Percentiles rank a stretch among this genome's conserved stretches.
These are phyloP conservation scores for Podiceps cristatus DNA, from an alignment of 2,113 vertebrate species.

Conservation along the genomic window DNA sequence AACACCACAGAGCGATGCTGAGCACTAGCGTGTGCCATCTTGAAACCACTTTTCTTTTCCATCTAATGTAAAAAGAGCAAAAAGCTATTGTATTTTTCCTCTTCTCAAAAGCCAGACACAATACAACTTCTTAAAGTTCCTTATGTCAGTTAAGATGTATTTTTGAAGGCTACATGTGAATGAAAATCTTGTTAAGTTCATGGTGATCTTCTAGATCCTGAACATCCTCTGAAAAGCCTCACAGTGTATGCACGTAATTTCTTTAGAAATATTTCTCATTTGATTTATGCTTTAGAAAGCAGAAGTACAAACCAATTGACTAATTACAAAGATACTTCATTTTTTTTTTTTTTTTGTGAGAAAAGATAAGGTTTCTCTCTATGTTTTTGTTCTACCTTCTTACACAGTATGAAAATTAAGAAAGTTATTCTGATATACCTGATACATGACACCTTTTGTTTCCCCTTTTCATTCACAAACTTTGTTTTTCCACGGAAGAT, in stretches of 20 bases:
- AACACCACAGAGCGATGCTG: neutral
- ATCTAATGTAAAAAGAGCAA: neutral
- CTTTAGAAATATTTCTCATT: conserved; percentile 45
- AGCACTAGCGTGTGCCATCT: neutral
- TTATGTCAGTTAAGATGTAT: conserved; percentile 26
- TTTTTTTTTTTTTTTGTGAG: conserved; percentile 9
- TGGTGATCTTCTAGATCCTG: conserved; percentile 26
- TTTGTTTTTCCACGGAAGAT: neutral
- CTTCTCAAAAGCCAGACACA: conserved; percentile 13
- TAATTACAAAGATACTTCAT: conserved; percentile 53
- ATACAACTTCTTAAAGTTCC: conserved; percentile 14
- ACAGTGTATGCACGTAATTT: neutral
- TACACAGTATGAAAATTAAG: conserved; percentile 23
- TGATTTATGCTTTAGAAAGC: conserved; percentile 24
- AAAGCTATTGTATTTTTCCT: neutral
- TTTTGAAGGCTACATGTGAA: conserved; percentile 61
- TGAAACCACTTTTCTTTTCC: neutral
- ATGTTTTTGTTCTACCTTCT: conserved; percentile 34
- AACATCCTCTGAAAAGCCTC: conserved; percentile 42
- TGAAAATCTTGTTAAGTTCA: conserved; percentile 56
- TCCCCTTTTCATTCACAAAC: conserved; percentile 13
- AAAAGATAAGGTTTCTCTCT: conserved; percentile 55
- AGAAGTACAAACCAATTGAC: conserved; percentile 20
- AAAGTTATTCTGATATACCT: conserved; percentile 22
- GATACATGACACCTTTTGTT: neutral